phyloP scores from a whole-genome alignment of 2,113 vertebrate species.

The Hyperopisus bebe region DNA sequence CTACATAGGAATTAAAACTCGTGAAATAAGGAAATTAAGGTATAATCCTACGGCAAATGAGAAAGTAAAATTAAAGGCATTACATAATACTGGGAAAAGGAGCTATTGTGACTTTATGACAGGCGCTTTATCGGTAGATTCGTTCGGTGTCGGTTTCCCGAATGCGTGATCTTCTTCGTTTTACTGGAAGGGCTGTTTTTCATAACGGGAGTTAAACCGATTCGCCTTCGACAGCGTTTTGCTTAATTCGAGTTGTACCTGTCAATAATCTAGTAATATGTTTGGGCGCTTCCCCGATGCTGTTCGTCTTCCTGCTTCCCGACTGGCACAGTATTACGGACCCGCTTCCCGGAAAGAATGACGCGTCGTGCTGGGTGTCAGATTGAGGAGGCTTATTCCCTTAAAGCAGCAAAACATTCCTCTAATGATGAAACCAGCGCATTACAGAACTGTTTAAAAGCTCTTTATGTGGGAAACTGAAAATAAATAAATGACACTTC shows the following conservation, averaged over 20 bases:
- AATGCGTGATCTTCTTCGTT: neutral
- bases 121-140: neutral
- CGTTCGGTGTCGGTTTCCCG: neutral
- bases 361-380: conserved; percentile 25
- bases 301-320: neutral
- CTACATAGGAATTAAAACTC: neutral
- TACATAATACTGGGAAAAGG: neutral
- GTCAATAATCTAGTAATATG: conserved; percentile 24
- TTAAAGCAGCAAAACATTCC: conserved; percentile 19
- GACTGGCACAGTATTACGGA: conserved; percentile 15
- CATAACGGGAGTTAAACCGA: conserved; percentile 38
- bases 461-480: neutral
- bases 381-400: conserved; percentile 15
- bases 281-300: conserved; percentile 28
- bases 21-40: neutral
- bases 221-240: conserved; percentile 11
- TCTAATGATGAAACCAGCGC: neutral
- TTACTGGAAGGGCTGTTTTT: conserved; percentile 46
- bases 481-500: neutral
- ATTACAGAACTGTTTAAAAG: neutral
- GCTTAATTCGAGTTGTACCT: neutral
- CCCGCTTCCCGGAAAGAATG: conserved; percentile 62
- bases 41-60: neutral
- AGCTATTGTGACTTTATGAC: neutral
- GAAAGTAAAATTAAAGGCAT: neutral